Base-by-base conservation (phyloP, 2,888 invertebrate genomes). In the Ephialtes manifestator region DNA sequence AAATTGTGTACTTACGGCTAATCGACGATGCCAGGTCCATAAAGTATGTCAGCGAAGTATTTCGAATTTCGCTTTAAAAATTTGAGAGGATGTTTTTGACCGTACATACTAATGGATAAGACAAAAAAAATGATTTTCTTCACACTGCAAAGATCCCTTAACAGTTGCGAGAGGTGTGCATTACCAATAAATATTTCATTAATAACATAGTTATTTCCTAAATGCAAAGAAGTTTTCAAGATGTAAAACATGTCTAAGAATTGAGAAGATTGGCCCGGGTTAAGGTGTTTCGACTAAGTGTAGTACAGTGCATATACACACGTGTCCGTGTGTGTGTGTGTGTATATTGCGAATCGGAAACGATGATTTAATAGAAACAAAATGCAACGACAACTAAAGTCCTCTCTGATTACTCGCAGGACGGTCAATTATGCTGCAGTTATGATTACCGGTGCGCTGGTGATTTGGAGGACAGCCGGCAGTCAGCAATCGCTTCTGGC, bases 401-500 rank as follows among this genome's bases (percentile, higher is more conserved):
- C 35, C 55, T 85, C 51, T 84, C 70, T 82, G 82, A 85, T 85
- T 83, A 72, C 87, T 88, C 93, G 87, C 92, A 95, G 95, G 94
- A 94, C 92, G 95, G 95, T 93, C 94, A 94, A 92, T 94, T 95
- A 92, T 95, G 95, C 94, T 95, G 95, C 92, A 94, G 94, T 94
- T 95, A 94, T 94, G 94, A 94, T 94, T 94, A 94, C 92, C 93
- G 94, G 93, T 95, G 95, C 91, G 91, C 93, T 94, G 92, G 92
- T 91, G 90, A 94, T 92, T 85, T 92, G 92, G 93, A 89, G 86
- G 86, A 90, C 90, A 84, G 89, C 86, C 90, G 90, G 88, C 88
- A 84, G 88, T 80, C 88, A 88, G 39, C 90, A 89, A 55, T 89
- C 90, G 77, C 86, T 92, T 84, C 81, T 90, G 87, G 83, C 90